These are phyloP conservation scores for Agrenia bidenticulata DNA, from an alignment of 2,888 invertebrate species.

Conservation along the genomic window DNA sequence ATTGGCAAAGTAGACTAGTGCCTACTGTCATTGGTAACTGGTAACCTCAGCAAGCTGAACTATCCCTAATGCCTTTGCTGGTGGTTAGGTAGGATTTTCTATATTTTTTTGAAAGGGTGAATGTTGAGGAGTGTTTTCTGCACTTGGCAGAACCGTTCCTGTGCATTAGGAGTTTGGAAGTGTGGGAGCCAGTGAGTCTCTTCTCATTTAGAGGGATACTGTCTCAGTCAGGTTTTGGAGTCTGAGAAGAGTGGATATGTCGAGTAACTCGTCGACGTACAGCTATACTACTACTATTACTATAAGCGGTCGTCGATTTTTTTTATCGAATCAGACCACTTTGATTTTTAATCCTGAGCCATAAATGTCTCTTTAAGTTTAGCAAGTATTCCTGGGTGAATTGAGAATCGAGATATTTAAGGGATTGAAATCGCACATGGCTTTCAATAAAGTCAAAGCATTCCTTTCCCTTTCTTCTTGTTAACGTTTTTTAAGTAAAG, in stretches of 20 bases:
- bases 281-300: no score
- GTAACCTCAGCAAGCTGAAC: no score
- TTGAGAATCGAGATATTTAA: not conserved
- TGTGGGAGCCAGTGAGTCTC: no score
- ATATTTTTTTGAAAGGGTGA: not conserved
- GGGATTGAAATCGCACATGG: no score
- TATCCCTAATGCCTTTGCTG: no score
- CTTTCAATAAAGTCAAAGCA: no score
- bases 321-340: not conserved
- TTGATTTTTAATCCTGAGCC: not conserved
- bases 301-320: no score
- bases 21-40: no score
- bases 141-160: constrained; percentile 2
- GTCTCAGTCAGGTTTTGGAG: constrained; percentile 6
- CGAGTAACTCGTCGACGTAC: not conserved
- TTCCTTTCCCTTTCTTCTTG: no score
- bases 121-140: not conserved
- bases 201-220: not conserved
- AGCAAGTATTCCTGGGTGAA: not conserved
- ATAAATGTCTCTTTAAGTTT: not conserved
- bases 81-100: not conserved
- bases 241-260: not conserved
- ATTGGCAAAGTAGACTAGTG: no score
- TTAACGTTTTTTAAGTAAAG: no score
- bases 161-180: no score